phyloP scores from a whole-genome alignment of 2,113 vertebrate species.

The Tragelaphus imberbis region DNA sequence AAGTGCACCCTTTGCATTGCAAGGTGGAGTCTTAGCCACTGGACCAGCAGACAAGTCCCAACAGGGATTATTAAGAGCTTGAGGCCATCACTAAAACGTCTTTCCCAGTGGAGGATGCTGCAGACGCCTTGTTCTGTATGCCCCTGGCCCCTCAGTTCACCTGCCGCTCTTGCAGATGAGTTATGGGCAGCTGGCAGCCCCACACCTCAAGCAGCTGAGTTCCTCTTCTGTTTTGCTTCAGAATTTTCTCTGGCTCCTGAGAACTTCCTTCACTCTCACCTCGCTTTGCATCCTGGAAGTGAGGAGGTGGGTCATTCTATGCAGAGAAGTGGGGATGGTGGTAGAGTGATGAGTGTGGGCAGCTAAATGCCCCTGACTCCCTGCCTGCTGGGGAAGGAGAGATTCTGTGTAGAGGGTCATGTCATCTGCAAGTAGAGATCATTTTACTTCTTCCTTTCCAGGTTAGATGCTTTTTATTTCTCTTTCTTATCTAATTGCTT shows the following conservation, averaged over 20 bases:
- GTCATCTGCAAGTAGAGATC: background rate
- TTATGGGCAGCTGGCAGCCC: background rate
- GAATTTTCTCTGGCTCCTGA: background rate
- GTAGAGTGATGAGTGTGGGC: background rate
- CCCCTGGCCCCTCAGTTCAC: background rate
- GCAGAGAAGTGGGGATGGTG: too few relatives aligned
- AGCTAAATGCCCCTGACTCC: background rate
- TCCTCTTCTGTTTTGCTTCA: background rate
- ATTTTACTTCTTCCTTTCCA: background rate
- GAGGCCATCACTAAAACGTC: background rate
- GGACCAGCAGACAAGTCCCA: background rate
- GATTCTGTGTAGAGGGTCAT: background rate
- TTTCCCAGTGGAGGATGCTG: background rate
- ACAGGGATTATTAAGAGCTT: background rate
- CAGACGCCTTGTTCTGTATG: accelerated
- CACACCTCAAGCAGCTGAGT: too few relatives aligned
- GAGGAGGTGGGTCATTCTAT: background rate
- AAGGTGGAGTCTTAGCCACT: background rate
- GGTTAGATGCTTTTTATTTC: background rate
- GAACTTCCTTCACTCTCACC: background rate
- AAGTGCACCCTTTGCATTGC: background rate
- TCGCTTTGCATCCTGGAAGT: too few relatives aligned
- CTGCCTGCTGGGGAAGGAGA: background rate
- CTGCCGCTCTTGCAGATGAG: background rate
- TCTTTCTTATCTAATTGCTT: background rate